Evolutionary conservation across 2,797 vertebrate genomes (phyloP), one percentile per base, ranked within the genome.

Genomic region (Typhlichthys subterraneus): DNA sequence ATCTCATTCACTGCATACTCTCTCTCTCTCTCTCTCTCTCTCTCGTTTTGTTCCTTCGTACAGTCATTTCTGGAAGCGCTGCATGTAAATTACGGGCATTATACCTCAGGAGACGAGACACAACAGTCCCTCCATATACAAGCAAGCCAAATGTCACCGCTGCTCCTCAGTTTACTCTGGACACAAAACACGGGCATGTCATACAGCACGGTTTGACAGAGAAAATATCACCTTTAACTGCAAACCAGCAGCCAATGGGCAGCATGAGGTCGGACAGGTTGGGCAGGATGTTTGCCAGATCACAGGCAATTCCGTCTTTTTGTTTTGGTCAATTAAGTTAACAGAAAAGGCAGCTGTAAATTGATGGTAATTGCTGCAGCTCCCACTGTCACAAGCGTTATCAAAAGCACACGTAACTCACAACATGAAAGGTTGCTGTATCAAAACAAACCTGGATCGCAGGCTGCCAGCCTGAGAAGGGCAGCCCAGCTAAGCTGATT

Each of bases 401-500:
- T 54, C 19, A 55, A 73, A 53, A 42, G 56, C 68, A 42, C 60
- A 51, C 65, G 70, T 73, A 74, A 77, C 78, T 75, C 15, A 53
- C 7, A 10, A 75, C 76, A 74, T 70, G 67, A 85, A 80, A 72
- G 67, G 77, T 67, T 85, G 71, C 58, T 38, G 56, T 73, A 79
- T 80, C 82, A 83, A 83, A 89, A 85, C 73, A 68, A 66, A 76
- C 63, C 76, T 71, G 67, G 75, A 86, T 81, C 65, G 66, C 57
- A 15, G 45, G 59, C 79, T 86, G 88, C 86, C 84, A 84, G 83
- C 72, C 63, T 45, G 77, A 77, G 91, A 91, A 92, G 91, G 90
- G 89, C 90, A 90, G 69, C 77, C 67, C 76, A 84, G 77, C 85
- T 76, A 71, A 86, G 82, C 72, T 86, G 89, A 92, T 88, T 91